These are phyloP conservation scores for Drosophila engyochracea DNA, from an alignment of 2,888 invertebrate genomes.

Conservation along the genomic window DNA sequence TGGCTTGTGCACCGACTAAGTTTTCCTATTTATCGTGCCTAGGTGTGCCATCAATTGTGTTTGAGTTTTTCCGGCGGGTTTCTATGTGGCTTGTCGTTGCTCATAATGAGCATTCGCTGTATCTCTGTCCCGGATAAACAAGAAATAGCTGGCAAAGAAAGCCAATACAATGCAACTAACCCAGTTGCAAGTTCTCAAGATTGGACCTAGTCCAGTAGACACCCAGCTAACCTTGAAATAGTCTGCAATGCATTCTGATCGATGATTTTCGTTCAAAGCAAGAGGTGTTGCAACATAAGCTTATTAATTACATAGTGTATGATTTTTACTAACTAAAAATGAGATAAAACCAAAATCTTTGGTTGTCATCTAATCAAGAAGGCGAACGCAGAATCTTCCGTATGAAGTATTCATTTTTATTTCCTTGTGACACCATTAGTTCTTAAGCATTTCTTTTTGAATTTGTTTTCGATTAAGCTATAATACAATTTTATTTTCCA, in stretches of 20 bases:
- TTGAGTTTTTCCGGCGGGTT: slow-evolving; percentile 56
- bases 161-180: slow-evolving; percentile 41
- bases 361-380: not conserved
- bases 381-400: not conserved
- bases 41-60: slow-evolving; percentile 81
- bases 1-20: slow-evolving; percentile 73
- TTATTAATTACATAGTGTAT: not conserved
- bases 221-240: slow-evolving; percentile 15
- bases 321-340: not conserved
- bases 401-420: not conserved
- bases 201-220: not conserved
- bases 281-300: not conserved
- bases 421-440: not conserved
- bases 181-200: slow-evolving; percentile 43
- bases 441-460: too few species aligned
- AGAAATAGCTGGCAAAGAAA: slow-evolving; percentile 51
- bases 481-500: not conserved
- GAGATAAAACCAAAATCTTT: too few species aligned
- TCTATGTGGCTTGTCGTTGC: slow-evolving; percentile 36
- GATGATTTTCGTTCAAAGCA: not conserved
- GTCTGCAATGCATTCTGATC: not conserved
- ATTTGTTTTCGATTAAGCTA: not conserved
- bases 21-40: slow-evolving; percentile 82
- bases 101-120: slow-evolving; percentile 44
- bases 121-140: slow-evolving; percentile 31